Percentiles rank a stretch among this genome's conserved stretches.
These are phyloP conservation scores for Drosophila ambigua DNA, from an alignment of 1,140 invertebrate genomes.

Conservation along the genomic window DNA sequence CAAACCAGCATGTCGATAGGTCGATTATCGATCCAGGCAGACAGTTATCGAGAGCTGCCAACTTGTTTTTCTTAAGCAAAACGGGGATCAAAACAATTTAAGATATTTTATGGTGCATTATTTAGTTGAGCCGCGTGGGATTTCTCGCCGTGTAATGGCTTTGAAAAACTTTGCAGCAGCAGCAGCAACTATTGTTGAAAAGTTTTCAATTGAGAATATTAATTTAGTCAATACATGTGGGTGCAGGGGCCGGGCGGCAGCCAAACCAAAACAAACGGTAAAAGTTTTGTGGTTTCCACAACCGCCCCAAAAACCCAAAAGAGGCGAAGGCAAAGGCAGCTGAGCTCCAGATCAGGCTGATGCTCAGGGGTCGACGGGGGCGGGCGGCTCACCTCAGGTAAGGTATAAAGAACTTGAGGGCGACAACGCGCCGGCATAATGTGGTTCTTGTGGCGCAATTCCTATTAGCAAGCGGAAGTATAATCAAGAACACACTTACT, in stretches of 20 bases:
- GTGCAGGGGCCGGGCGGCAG: slow-evolving; percentile 42
- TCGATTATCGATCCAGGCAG: no score
- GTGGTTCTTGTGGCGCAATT: slow-evolving; percentile 75
- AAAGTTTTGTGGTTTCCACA: slow-evolving; percentile 73
- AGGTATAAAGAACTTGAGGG: slow-evolving; percentile 29
- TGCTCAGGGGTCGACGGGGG: slow-evolving; percentile 16
- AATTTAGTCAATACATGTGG: slow-evolving; percentile 82
- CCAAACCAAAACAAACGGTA: slow-evolving; percentile 70
- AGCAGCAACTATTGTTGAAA: slow-evolving; percentile 75
- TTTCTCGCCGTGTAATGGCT: slow-evolving; percentile 67
- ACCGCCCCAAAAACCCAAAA: slow-evolving; percentile 46
- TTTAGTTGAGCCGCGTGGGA: no score
- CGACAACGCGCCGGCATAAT: slow-evolving; percentile 73
- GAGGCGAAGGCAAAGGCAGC: slow-evolving; percentile 2
- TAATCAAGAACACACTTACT: slow-evolving; percentile 43
- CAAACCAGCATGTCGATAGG: no score
- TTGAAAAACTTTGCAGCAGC: slow-evolving; percentile 59
- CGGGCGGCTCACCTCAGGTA: slow-evolving; percentile 7
- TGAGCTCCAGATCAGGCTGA: slow-evolving; percentile 20
- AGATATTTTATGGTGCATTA: no score
- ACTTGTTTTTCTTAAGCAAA: no score
- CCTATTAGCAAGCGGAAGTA: slow-evolving; percentile 64
- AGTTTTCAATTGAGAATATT: slow-evolving; percentile 82
- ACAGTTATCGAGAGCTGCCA: no score
- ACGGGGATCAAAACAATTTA: no score